These are phyloP conservation scores for Diadumene lineata DNA, from an alignment of 92 coral and sea anemone genomes.

Conservation along the genomic window DNA sequence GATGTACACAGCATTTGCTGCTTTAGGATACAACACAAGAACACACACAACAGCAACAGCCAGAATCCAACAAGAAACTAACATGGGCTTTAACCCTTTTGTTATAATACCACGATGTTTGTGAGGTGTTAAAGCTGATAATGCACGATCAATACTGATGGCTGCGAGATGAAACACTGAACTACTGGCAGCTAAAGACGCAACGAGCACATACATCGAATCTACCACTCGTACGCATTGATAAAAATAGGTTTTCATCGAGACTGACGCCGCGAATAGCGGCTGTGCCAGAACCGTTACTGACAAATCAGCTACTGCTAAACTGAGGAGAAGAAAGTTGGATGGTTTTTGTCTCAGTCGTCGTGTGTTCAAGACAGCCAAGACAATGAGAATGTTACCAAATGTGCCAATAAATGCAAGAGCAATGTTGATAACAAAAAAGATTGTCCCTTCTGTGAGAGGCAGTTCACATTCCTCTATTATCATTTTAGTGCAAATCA, in stretches of 20 bases:
- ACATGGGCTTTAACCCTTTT: neutral
- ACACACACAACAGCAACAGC: neutral
- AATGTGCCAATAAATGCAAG: neutral
- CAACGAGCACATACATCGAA: neutral
- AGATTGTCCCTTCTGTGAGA: neutral
- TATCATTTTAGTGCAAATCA: too few relatives aligned
- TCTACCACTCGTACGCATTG: neutral
- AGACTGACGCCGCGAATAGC: neutral
- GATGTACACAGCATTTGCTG: neutral
- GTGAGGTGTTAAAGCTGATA: neutral
- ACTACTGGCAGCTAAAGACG: neutral
- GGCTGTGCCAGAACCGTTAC: constrained; percentile 8
- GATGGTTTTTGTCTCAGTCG: constrained; percentile 3
- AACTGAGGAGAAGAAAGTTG: constrained; percentile 14
- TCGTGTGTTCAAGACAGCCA: constrained; percentile 9
- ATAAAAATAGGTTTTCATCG: neutral
- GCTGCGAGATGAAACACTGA: constrained; percentile 3
- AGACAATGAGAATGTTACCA: constrained; percentile 7
- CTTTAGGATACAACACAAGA: neutral
- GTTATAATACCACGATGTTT: neutral
- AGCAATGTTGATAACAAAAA: neutral
- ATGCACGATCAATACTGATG: constrained; percentile 5
- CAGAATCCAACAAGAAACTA: neutral
- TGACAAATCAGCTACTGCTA: constrained; percentile 14
- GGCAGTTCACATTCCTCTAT: neutral